Base-by-base conservation (phyloP, 2,113 vertebrate species). In the Furnarius figulus region DNA sequence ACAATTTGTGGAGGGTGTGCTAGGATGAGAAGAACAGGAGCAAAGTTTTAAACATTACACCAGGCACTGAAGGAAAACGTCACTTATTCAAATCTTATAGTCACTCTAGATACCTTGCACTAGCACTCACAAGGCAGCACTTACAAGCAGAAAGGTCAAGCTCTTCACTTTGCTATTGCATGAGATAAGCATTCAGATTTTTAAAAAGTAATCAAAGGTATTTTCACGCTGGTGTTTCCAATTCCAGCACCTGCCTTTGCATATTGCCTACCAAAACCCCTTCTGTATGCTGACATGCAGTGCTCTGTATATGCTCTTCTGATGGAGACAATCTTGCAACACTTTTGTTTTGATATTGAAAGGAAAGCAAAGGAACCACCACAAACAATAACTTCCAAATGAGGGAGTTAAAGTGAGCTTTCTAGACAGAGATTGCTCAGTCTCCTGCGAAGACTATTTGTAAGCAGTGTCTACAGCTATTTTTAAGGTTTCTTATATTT, bases 271-370 rank as follows among this genome's bases (percentile, higher is more conserved):
- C 1, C 1, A 52, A 93, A 83, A 62, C 13, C 30, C n/a, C 74
- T 67, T 35, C 65, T 8, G 0, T 49, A 12, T 50, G 30, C 16
- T 55, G 40, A 17, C 5, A 1, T 12, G 18, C 4, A 50, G 27
- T 12, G 8, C 4, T 76, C 50, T 4, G 2, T 5, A 6, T 8
- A 5, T 31, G 19, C 1, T 72, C 67, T 91, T 59, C 33, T 86
- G 30, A 23, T 42, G 53, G 21, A 85, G 30, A n/a, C 2, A 56
- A 30, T 40, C 28, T 55, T 78, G 9, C 21, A 52, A n/a, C 10
- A 35, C 15, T 61, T 88, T 81, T 88, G 8, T 14, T 79, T 85
- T 85, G 22, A 58, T n/a, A 42, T 90, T 27, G 42, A 44, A 70
- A 47, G 28, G 16, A 86, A 89, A 75, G 23, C 24, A 88, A 89